These are phyloP conservation scores for Littorina saxatilis DNA, from an alignment of 1,140 invertebrate species.

Conservation along the genomic window DNA sequence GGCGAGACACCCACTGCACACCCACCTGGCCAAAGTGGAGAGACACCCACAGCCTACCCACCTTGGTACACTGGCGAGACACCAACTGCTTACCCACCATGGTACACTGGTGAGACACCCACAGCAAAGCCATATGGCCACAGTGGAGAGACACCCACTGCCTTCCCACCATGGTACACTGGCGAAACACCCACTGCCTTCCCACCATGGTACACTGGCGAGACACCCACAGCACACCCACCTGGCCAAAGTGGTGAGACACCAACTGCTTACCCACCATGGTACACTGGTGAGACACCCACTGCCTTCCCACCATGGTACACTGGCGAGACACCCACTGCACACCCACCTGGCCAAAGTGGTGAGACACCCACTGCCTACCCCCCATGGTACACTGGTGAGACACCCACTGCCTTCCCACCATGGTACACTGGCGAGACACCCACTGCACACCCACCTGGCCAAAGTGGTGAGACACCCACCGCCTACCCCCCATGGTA, in stretches of 20 bases:
- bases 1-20: constrained; percentile 28
- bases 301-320: not conserved
- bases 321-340: constrained; percentile 35
- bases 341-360: not conserved
- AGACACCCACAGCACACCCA: constrained; percentile 19
- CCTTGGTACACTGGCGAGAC: constrained; percentile 1
- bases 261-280: constrained; percentile 31
- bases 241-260: not conserved
- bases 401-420: constrained; percentile 31
- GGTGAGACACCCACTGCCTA: constrained; percentile 35
- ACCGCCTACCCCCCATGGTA: constrained; percentile 4
- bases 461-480: constrained; percentile 7
- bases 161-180: constrained; percentile 17
- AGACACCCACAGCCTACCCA: constrained; percentile 10
- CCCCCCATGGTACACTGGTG: constrained; percentile 31
- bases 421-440: not conserved
- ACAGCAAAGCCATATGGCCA: not conserved
- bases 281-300: constrained; percentile 14
- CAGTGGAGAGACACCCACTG: constrained; percentile 25
- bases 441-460: constrained; percentile 36
- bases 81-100: not conserved
- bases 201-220: constrained; percentile 27
- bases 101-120: not conserved
- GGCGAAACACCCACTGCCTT: constrained; percentile 37
- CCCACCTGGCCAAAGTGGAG: not conserved